A percentile compares a stretch with the other conserved stretches of the same genome.
These are phyloP conservation scores for Xerus rutilus DNA, from an alignment of 2,797 vertebrate species.

Conservation along the genomic window DNA sequence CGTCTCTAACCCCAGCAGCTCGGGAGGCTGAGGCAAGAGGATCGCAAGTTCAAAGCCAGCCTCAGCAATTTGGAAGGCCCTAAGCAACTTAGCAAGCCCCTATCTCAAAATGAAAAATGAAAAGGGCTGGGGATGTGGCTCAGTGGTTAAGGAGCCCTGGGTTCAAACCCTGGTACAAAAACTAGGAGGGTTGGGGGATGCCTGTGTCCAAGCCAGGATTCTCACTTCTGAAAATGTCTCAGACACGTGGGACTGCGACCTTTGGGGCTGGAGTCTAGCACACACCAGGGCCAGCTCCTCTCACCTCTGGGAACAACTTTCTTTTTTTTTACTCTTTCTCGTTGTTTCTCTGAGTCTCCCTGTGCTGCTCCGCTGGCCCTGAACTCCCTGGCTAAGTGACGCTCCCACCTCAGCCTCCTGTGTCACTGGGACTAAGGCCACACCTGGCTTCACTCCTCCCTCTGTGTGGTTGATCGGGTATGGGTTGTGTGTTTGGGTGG, in stretches of 20 bases:
- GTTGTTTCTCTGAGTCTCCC: neutral
- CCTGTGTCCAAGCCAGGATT: neutral
- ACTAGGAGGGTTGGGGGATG: too few species aligned
- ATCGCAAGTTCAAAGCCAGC: too few species aligned
- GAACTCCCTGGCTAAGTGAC: neutral
- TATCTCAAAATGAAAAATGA: too few species aligned
- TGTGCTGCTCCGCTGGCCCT: neutral
- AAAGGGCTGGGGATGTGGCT: too few species aligned
- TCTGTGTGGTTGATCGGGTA: neutral
- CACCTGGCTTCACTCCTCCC: neutral
- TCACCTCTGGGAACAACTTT: neutral
- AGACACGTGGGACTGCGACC: neutral
- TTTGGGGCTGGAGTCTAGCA: neutral
- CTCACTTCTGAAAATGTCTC: neutral
- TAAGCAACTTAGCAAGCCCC: too few species aligned
- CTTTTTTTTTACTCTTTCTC: neutral
- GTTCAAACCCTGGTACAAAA: too few species aligned
- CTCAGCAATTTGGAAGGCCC: too few species aligned
- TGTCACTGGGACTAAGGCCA: neutral
- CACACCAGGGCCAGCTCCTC: neutral
- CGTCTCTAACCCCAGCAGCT: too few species aligned
- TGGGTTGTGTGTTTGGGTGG: neutral
- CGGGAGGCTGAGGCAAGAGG: too few species aligned
- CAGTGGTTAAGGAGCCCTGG: too few species aligned
- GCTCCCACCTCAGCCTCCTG: neutral